Conservation (phyloP, 2,888 invertebrate genomes). For the Acrocyrtus sp. region DNA sequence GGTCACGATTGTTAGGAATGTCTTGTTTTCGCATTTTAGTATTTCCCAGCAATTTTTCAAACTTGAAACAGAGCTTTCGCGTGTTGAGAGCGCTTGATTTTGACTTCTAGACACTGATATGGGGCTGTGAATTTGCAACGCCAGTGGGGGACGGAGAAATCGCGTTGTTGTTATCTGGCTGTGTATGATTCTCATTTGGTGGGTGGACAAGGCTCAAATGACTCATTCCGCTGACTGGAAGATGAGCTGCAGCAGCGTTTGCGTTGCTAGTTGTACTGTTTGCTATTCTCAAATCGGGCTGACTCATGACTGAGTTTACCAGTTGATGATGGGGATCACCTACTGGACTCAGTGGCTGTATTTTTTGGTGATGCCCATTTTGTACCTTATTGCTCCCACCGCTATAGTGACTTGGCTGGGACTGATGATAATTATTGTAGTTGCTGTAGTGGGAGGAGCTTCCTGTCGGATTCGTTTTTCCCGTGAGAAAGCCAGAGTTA, state of each 20-base stretch:
- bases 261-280: constrained; percentile 1
- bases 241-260: neutral
- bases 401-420: constrained; percentile 20
- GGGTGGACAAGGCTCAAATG: constrained; percentile 15
- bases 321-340: constrained; percentile 28
- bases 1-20: constrained; percentile 89
- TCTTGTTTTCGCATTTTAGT: constrained; percentile 89
- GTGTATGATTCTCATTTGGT: neutral
- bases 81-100: constrained; percentile 78
- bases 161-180: neutral
- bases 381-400: neutral
- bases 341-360: constrained; percentile 21
- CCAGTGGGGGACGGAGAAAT: neutral
- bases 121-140: constrained; percentile 65
- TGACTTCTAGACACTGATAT: constrained; percentile 84
- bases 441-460: neutral
- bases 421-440: constrained; percentile 18
- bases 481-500: constrained; percentile 44
- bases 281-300: constrained; percentile 37
- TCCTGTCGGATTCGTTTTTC: constrained; percentile 44
- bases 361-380: constrained; percentile 24
- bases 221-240: constrained; percentile 11
- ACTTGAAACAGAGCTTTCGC: constrained; percentile 84
- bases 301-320: constrained; percentile 39
- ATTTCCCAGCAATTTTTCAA: constrained; percentile 95